A percentile compares a stretch with the other conserved stretches of the same genome.
Evolutionary conservation across 2,113 vertebrate genomes (phyloP).

Genomic region (Podarcis muralis): DNA sequence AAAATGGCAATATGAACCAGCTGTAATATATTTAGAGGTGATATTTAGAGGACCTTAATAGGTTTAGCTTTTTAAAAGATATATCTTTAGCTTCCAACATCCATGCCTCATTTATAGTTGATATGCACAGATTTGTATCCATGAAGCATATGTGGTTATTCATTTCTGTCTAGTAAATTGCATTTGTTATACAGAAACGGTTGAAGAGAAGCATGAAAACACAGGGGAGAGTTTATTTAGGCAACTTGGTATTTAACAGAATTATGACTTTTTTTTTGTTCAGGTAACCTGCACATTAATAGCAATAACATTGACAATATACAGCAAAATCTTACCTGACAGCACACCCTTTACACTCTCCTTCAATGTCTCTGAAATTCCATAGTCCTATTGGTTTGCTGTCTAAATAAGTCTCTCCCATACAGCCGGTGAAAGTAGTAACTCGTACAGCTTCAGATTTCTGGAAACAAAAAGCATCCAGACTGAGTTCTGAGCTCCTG

Average conservation of each 20-base stretch:
- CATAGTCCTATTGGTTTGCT: conserved; percentile 94
- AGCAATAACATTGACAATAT: neutral
- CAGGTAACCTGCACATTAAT: neutral
- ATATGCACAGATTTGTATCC: neutral
- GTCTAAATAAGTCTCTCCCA: conserved; percentile 95
- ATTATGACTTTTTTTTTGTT: neutral
- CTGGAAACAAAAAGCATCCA: conserved; percentile 68
- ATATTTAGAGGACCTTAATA: neutral
- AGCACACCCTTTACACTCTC: conserved; percentile 94
- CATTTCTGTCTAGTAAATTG: fast-evolving
- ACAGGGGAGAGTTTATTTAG: neutral
- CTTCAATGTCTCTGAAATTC: conserved; percentile 94
- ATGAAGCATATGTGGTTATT: neutral
- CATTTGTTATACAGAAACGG: neutral
- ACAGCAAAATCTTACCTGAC: conserved; percentile 82
- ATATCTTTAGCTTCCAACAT: neutral
- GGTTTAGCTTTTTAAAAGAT: neutral
- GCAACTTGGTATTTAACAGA: neutral
- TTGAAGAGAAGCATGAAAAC: neutral
- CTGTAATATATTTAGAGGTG: neutral
- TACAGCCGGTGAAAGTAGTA: conserved; percentile 92
- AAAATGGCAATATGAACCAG: neutral
- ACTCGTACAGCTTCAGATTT: conserved; percentile 92
- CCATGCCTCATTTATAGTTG: neutral
- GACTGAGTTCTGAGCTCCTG: neutral